Evolutionary conservation across 2,113 vertebrate species (phyloP).

Genomic region (Tychaedon coryphoeus): DNA sequence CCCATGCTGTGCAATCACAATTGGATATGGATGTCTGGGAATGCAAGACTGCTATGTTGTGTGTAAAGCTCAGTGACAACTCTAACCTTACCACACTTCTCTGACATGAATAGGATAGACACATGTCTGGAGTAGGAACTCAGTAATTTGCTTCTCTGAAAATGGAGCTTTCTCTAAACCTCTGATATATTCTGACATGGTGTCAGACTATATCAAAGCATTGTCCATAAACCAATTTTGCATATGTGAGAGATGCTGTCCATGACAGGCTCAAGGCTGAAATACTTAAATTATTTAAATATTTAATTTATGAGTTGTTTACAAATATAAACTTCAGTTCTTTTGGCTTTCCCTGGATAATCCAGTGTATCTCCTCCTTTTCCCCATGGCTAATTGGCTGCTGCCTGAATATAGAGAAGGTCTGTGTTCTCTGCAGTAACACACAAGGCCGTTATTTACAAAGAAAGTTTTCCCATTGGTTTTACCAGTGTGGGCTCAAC

Average conservation of each 20-base stretch:
- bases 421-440: not conserved
- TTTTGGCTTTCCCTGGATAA: not conserved
- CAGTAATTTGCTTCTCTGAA: not conserved
- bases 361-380: not conserved
- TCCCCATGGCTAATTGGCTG: not conserved
- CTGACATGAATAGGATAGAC: not conserved
- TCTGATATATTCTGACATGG: conserved; percentile 8
- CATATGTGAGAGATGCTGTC: not conserved
- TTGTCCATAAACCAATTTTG: not conserved
- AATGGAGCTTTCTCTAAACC: not conserved
- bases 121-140: not conserved
- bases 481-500: not conserved
- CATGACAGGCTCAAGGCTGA: not conserved
- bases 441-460: not conserved
- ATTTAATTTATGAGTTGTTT: not conserved
- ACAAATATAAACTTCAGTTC: not conserved
- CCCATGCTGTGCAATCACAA: not conserved
- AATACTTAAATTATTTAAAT: not conserved
- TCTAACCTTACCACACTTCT: not conserved
- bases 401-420: not conserved
- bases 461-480: not conserved
- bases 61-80: not conserved
- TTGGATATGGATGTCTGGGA: not conserved
- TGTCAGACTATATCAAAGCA: conserved; percentile 43
- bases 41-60: not conserved